Evolutionary conservation across 2,113 vertebrate species (phyloP).

Genomic region (Struthio camelus): DNA sequence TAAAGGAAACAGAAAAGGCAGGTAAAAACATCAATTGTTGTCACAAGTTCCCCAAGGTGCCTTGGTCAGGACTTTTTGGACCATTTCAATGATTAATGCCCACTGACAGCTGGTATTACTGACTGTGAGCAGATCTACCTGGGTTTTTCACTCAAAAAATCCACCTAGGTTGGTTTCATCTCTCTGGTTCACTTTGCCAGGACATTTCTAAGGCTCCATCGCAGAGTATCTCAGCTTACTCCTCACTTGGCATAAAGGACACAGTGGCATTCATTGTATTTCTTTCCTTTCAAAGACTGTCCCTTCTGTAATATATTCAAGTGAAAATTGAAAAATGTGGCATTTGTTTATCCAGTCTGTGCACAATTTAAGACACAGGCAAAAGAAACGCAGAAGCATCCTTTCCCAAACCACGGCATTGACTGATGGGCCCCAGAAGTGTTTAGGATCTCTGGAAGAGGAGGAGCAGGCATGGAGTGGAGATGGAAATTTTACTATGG

Average conservation of each 20-base stretch:
- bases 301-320: neutral
- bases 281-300: neutral
- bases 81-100: neutral
- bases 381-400: fast-evolving
- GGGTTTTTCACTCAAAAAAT: neutral
- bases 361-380: neutral
- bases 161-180: neutral
- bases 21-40: neutral
- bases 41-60: neutral
- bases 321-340: neutral
- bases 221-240: neutral
- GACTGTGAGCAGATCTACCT: neutral
- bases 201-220: neutral
- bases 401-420: fast-evolving
- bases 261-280: neutral
- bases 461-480: fast-evolving
- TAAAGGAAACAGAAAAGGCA: neutral
- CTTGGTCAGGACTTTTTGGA: neutral
- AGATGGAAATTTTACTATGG: neutral
- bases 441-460: neutral
- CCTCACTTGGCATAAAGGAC: neutral
- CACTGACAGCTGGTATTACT: neutral
- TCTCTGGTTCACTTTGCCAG: neutral
- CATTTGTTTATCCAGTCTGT: neutral
- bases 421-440: fast-evolving